Evolutionary conservation across 2,797 vertebrate species (phyloP).

Genomic region (Gadopsis bispinosus): DNA sequence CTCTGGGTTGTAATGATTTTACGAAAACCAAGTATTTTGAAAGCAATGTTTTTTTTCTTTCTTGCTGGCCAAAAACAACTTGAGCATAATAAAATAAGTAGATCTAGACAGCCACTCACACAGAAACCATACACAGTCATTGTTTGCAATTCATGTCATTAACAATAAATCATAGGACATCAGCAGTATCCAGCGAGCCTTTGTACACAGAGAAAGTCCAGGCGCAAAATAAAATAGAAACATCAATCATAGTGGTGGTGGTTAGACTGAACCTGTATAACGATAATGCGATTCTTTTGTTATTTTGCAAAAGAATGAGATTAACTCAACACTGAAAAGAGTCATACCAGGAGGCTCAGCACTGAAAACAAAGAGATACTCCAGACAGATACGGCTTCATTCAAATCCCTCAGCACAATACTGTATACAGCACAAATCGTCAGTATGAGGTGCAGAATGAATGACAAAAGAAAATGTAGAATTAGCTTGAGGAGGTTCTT

Average conservation of each 20-base stretch:
- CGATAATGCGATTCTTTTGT: constrained; percentile 26
- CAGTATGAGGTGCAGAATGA: constrained; percentile 74
- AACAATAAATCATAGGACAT: constrained; percentile 28
- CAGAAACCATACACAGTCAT: constrained; percentile 32
- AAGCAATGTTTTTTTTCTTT: background rate
- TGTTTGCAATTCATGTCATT: constrained; percentile 29
- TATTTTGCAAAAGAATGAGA: constrained; percentile 30
- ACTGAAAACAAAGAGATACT: constrained; percentile 63
- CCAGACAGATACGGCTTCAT: constrained; percentile 80
- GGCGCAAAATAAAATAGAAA: constrained; percentile 49
- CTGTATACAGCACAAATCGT: constrained; percentile 48
- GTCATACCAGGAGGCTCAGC: constrained; percentile 38
- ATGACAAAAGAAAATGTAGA: constrained; percentile 66
- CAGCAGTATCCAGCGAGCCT: constrained; percentile 33
- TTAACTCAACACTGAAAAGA: constrained; percentile 33
- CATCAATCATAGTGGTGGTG: constrained; percentile 41
- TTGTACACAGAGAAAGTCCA: constrained; percentile 40
- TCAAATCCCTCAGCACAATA: constrained; percentile 57
- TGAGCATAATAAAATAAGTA: constrained; percentile 18
- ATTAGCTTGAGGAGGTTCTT: constrained; percentile 83
- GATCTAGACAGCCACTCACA: constrained; percentile 27
- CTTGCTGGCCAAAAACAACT: constrained; percentile 28
- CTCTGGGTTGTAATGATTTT: constrained; percentile 20
- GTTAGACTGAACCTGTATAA: constrained; percentile 44
- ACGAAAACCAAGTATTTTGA: constrained; percentile 12